Conservation (phyloP, 2,797 vertebrate genomes). For the Hapalemur alaotrensis region DNA sequence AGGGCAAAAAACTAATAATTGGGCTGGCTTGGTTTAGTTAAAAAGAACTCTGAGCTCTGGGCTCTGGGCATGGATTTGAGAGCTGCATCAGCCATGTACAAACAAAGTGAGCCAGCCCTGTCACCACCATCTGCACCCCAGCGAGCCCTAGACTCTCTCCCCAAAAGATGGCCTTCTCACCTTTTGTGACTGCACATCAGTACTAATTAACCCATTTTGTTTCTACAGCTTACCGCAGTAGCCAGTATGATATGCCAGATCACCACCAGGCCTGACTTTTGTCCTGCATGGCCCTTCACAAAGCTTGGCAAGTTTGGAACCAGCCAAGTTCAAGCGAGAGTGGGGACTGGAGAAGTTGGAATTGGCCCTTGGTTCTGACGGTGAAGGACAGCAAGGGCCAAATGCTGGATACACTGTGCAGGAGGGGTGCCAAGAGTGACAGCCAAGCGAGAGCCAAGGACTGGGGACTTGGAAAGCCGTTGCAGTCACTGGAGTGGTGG, state of each 20-base stretch:
- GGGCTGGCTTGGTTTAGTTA: neutral
- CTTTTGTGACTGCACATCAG: neutral
- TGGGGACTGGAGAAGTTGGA: constrained; percentile 40
- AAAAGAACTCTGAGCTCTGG: neutral
- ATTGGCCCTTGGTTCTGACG: neutral
- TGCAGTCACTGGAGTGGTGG: neutral
- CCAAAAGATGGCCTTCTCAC: neutral
- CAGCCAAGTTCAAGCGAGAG: constrained; percentile 25
- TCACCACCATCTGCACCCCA: neutral
- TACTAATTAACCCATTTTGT: neutral
- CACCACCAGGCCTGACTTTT: neutral
- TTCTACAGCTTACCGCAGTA: neutral
- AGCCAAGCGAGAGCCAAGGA: neutral
- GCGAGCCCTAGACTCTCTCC: neutral
- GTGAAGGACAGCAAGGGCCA: constrained; percentile 10
- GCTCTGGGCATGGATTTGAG: neutral
- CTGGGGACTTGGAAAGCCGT: neutral
- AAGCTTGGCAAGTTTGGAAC: neutral
- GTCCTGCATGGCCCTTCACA: neutral
- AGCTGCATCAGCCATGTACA: neutral
- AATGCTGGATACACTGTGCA: neutral
- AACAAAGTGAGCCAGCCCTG: neutral
- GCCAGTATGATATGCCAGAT: neutral
- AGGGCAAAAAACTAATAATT: constrained; percentile 2
- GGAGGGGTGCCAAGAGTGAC: constrained; percentile 28